Evolutionary conservation across 2,888 invertebrate species (phyloP).

Genomic region (Acrobasis consociella): DNA sequence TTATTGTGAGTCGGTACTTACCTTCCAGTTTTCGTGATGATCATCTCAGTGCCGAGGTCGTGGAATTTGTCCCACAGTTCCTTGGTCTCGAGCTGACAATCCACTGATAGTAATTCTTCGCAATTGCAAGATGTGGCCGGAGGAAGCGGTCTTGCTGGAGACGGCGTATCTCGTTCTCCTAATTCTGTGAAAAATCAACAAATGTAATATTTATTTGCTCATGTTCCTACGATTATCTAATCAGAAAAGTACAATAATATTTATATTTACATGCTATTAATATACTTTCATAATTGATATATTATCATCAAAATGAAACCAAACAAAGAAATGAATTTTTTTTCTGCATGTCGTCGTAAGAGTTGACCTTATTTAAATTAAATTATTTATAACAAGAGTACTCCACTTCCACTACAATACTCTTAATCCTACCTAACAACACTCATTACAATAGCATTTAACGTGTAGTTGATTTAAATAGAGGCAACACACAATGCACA

Average conservation of each 20-base stretch:
- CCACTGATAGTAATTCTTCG: constrained; percentile 91
- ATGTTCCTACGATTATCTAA: no score
- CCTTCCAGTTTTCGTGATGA: constrained; percentile 98
- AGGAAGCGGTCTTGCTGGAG: constrained; percentile 68
- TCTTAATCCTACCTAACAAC: not conserved
- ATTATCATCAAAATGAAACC: no score
- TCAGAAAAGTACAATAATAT: not conserved
- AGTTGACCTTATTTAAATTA: no score
- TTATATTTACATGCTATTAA: not conserved
- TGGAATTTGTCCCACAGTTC: constrained; percentile 99
- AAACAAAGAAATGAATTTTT: no score
- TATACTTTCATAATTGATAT: no score
- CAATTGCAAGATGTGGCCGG: constrained; percentile 88
- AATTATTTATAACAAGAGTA: no score
- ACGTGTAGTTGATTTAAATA: constrained; percentile 3
- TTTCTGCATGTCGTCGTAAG: no score
- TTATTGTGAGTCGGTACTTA: constrained; percentile 63
- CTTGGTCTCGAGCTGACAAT: constrained; percentile 97
- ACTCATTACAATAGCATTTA: not conserved
- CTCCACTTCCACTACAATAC: no score
- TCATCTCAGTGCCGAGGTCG: constrained; percentile 98
- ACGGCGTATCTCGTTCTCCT: constrained; percentile 78
- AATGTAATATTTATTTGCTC: no score
- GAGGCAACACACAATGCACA: constrained; percentile 26
- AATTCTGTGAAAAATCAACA: constrained; percentile 52